Conservation (phyloP, 2,797 vertebrate genomes). For the Molothrus ater region DNA sequence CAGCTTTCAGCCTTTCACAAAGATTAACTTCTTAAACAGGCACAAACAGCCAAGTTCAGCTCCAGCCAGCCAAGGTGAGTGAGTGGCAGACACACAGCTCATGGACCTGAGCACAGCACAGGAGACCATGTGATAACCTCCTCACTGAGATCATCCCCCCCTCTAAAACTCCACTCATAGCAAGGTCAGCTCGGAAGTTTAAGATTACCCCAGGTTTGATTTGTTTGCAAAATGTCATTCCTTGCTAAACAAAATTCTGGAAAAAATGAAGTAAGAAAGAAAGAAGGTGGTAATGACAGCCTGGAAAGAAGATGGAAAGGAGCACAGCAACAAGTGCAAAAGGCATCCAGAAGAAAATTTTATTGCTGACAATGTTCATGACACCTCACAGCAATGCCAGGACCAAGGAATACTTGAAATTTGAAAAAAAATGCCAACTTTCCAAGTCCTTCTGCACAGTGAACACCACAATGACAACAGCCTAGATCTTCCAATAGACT, state of each 20-base stretch:
- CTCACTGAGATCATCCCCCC: neutral
- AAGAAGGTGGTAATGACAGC: neutral
- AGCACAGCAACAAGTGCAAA: neutral
- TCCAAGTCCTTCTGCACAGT: neutral
- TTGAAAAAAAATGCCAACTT: neutral
- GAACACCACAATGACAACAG: neutral
- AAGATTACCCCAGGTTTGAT: neutral
- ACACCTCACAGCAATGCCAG: neutral
- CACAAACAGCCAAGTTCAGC: constrained; percentile 6
- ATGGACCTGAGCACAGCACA: neutral
- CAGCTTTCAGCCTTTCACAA: neutral
- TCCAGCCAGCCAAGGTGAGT: neutral
- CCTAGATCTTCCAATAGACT: neutral
- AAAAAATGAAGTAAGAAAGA: neutral
- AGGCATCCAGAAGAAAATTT: neutral
- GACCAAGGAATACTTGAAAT: neutral
- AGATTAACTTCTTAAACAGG: constrained; percentile 40
- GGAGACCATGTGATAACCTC: neutral
- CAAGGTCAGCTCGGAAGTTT: neutral
- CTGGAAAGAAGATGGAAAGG: neutral
- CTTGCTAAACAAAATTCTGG: neutral
- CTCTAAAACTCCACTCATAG: neutral
- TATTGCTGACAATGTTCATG: fast-evolving
- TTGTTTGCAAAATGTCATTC: neutral
- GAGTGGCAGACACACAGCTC: neutral